A percentile compares a stretch with the other conserved stretches of the same genome.
phyloP scores from a whole-genome alignment of 2,797 vertebrate species.

The Acanthopagrus latus region DNA sequence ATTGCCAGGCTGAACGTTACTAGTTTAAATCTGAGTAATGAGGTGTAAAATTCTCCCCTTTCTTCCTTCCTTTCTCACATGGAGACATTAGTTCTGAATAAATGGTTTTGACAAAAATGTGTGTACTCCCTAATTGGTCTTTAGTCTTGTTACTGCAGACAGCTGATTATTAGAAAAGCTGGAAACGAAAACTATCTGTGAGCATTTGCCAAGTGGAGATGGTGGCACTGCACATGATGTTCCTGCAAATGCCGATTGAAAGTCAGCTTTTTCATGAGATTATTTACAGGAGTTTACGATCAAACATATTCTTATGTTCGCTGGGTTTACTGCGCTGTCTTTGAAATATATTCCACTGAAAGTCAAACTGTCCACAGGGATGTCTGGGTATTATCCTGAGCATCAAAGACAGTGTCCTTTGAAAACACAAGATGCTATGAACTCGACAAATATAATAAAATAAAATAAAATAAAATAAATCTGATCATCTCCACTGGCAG shows the following conservation, averaged over 20 bases:
- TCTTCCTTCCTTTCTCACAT: conserved; percentile 19
- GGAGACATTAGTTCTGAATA: conserved; percentile 43
- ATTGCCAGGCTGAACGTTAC: conserved; percentile 44
- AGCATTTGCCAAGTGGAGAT: too few relatives aligned
- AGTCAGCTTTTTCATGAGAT: neutral
- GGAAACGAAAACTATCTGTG: neutral
- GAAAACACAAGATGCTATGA: conserved; percentile 13
- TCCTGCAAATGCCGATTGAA: conserved; percentile 1
- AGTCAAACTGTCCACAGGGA: neutral
- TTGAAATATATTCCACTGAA: neutral
- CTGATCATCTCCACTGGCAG: conserved; percentile 1
- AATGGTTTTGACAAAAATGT: conserved; percentile 31
- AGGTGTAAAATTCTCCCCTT: conserved; percentile 30
- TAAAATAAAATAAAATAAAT: neutral
- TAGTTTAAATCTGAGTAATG: conserved; percentile 55
- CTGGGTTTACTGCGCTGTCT: neutral
- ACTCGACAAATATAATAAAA: conserved; percentile 2
- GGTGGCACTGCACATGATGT: conserved; percentile 1
- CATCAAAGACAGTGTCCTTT: neutral
- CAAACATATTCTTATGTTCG: neutral
- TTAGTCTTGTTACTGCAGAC: conserved; percentile 10
- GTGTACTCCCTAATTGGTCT: conserved; percentile 34
- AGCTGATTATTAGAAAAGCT: conserved; percentile 23
- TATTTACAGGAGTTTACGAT: neutral
- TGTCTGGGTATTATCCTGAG: conserved; percentile 17